Conservation (phyloP, 2,888 invertebrate genomes). For the Thera obeliscata region DNA sequence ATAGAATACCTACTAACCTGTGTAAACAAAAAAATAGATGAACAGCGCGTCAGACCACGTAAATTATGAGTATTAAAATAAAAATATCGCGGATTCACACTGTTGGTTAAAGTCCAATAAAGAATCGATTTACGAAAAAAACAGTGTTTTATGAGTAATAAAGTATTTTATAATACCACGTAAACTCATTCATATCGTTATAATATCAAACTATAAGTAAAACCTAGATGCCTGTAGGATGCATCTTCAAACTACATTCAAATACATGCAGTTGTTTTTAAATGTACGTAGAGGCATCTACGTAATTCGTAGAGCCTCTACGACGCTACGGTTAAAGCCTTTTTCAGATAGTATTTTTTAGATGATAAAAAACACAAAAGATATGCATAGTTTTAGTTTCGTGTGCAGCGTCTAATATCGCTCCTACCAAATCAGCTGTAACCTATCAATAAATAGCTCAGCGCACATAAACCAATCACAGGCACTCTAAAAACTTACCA, state of each 20-base stretch:
- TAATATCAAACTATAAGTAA: no score
- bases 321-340: no score
- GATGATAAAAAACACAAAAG: no score
- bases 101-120: slow-evolving; percentile 52
- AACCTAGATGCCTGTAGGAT: no score
- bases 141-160: background rate
- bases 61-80: slow-evolving; percentile 51
- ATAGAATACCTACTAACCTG: background rate
- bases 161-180: background rate
- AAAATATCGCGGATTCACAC: slow-evolving; percentile 43
- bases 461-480: slow-evolving; percentile 20
- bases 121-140: slow-evolving; percentile 27
- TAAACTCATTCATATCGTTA: background rate
- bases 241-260: no score
- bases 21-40: slow-evolving; percentile 13
- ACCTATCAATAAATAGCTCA: slow-evolving; percentile 30
- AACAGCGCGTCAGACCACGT: slow-evolving; percentile 31
- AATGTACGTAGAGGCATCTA: background rate
- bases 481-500: slow-evolving; percentile 83
- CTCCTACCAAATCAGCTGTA: slow-evolving; percentile 20
- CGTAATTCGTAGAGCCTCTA: background rate
- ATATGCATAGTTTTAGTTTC: background rate
- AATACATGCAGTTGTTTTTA: no score
- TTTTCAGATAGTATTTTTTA: no score
- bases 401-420: background rate